phyloP scores from a whole-genome alignment of 92 coral and sea anemone species.

The Blastomussa wellsi region DNA sequence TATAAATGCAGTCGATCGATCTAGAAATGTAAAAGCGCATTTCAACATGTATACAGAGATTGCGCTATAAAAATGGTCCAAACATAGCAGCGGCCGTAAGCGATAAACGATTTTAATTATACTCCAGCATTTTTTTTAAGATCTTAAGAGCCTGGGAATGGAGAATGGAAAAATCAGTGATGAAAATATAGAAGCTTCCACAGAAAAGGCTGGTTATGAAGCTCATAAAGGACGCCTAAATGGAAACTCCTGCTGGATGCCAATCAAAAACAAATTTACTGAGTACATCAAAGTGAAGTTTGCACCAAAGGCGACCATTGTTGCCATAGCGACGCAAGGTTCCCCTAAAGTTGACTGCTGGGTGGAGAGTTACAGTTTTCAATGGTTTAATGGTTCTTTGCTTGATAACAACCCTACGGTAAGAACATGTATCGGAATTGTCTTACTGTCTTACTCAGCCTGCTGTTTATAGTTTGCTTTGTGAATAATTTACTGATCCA shows the following conservation, averaged over 20 bases:
- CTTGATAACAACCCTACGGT: too few relatives aligned
- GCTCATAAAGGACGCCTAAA: slow-evolving; percentile 22
- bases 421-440: too few relatives aligned
- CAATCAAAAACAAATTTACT: neutral
- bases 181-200: neutral
- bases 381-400: neutral
- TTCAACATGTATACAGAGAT: too few relatives aligned
- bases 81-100: too few relatives aligned
- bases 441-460: too few relatives aligned
- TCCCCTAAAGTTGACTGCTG: slow-evolving; percentile 17
- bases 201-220: neutral
- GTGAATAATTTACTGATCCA: too few relatives aligned
- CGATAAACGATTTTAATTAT: too few relatives aligned
- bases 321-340: slow-evolving; percentile 42
- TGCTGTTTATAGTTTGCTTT: too few relatives aligned
- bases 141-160: slow-evolving; percentile 12
- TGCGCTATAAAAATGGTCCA: too few relatives aligned
- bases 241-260: slow-evolving; percentile 17
- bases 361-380: slow-evolving; percentile 1
- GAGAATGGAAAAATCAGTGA: slow-evolving; percentile 12
- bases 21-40: too few relatives aligned
- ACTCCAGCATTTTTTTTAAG: neutral
- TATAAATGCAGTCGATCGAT: too few relatives aligned
- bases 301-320: neutral
- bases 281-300: neutral